Evolutionary conservation across 1,140 invertebrate species (phyloP).

Genomic region (Ceratosolen fusciceps): DNA sequence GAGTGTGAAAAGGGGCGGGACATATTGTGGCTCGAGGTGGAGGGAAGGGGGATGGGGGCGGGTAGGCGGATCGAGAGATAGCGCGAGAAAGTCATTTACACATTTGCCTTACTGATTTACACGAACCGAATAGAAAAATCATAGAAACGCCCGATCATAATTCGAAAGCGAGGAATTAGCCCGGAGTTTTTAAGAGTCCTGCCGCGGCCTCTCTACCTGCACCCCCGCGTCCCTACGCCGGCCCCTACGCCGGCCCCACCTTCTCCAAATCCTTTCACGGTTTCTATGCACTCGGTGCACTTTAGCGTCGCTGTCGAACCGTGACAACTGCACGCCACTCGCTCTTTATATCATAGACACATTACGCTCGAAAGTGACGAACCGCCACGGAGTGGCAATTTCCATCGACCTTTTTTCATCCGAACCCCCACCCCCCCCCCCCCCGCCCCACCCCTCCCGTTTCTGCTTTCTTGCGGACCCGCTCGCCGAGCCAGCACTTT

Average conservation of each 20-base stretch:
- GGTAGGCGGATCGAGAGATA: neutral
- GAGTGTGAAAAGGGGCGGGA: too few species aligned
- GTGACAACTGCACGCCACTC: conserved; percentile 18
- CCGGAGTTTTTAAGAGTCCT: neutral
- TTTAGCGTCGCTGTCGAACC: conserved; percentile 29
- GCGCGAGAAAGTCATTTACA: conserved; percentile 12
- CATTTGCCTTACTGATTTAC: neutral
- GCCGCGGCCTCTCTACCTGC: neutral
- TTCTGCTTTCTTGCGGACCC: too few species aligned
- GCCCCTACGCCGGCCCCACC: neutral
- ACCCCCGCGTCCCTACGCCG: neutral
- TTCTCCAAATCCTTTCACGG: neutral
- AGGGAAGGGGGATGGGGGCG: too few species aligned
- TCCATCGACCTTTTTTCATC: too few species aligned
- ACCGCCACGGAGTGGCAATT: neutral
- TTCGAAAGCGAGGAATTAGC: conserved; percentile 8
- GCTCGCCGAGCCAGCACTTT: too few species aligned
- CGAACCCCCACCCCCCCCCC: too few species aligned
- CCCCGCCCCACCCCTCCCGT: too few species aligned
- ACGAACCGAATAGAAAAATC: conserved; percentile 1
- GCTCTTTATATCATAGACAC: neutral
- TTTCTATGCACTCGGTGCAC: neutral
- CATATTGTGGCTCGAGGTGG: too few species aligned
- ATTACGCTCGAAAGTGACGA: neutral
- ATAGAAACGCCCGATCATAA: conserved; percentile 19